phyloP scores from a whole-genome alignment of 2,888 invertebrate species.

The Callimorpha dominula region DNA sequence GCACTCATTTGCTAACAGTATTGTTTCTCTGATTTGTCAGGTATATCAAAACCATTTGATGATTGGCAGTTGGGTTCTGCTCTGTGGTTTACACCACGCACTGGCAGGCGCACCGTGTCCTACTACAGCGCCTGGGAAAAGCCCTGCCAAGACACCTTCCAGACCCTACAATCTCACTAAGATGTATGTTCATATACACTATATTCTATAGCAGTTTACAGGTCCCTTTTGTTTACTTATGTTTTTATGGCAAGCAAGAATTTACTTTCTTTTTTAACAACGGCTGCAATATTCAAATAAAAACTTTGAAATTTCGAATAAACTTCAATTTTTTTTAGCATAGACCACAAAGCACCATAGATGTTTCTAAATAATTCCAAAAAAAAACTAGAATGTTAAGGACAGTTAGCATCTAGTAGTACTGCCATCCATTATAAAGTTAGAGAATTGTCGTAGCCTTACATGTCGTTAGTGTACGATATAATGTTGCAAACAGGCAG shows the following conservation, averaged over 20 bases:
- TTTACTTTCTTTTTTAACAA: no score
- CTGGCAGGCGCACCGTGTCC: slow-evolving; percentile 89
- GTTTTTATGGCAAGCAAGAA: no score
- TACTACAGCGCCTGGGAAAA: slow-evolving; percentile 69
- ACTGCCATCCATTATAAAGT: no score
- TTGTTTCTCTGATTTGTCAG: slow-evolving; percentile 68
- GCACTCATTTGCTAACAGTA: not conserved
- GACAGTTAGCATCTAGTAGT: no score
- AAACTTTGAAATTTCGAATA: no score
- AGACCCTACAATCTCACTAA: slow-evolving; percentile 81
- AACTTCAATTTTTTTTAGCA: no score
- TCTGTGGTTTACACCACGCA: slow-evolving; percentile 95
- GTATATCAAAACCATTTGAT: slow-evolving; percentile 96
- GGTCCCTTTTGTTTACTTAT: no score
- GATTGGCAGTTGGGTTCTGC: slow-evolving; percentile 95
- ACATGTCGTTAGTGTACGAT: not conserved
- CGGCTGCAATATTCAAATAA: no score
- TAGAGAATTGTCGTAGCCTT: not conserved
- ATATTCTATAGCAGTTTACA: not conserved
- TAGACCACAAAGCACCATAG: no score
- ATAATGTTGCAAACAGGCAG: slow-evolving; percentile 82
- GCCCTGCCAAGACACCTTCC: slow-evolving; percentile 78
- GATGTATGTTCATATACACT: slow-evolving; percentile 65
- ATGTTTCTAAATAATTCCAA: no score
- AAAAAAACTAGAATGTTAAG: no score